Base-by-base conservation (phyloP, 2,888 invertebrate species). In the Cremastinae sp. region DNA sequence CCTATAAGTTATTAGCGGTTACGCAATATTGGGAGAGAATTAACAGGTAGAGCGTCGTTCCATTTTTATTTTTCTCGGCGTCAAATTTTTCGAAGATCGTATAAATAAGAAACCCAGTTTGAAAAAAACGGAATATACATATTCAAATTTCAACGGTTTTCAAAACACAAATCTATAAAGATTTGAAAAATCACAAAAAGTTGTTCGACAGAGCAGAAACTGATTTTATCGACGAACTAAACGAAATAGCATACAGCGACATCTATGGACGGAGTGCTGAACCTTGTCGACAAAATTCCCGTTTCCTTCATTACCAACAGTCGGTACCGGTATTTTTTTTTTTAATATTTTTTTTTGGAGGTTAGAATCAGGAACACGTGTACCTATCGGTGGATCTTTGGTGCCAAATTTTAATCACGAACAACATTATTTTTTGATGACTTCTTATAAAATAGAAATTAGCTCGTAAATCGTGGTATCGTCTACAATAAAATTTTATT, bases 1-100 rank as follows among this genome's bases (percentile, higher is more conserved):
- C 88, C 88, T 80, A 87, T 79, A 84, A 80, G 72, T 49, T 37
- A 37, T 45, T 18, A 28, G 9, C 5, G 12, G 61, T 75, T 75
- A 28, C 18, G 53, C 65, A 71, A 66, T 45, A 55, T 53, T 43
- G 14, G 8, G 41, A 20, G 22, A 64, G 9, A 35, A 64, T 49
- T 64, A 12, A 53, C 37, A 39, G 8, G 39, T 4, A 20, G n/a
- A 1, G 49, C 35, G 47, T 37, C 49, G n/a, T n/a, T 37, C 49
- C 10, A 5, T 41, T 14, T 58, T 61, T 22, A 47, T 47, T 35
- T 47, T 5, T 2, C 0, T 5, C 16, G 47, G n/a, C 10, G 2
- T 16, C 12, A 14, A 47, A 47, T 61, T 47, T 47, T 35, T 28
- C 2, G 8, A 8, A 14, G 16, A 35, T 28, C 22, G 22, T 20